phyloP scores from a whole-genome alignment of 2,888 invertebrate species.

The Dryadula phaetusa region DNA sequence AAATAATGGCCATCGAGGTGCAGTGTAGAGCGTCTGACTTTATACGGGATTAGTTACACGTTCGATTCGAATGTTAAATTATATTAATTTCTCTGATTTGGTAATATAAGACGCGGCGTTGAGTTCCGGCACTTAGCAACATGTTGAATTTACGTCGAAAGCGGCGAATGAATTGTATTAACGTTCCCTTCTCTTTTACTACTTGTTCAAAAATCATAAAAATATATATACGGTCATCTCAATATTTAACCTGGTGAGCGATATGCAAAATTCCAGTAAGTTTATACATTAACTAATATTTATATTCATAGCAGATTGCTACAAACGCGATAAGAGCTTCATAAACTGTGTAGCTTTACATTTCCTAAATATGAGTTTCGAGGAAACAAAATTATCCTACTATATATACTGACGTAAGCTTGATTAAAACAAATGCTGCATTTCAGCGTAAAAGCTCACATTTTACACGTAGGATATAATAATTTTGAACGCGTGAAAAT shows the following conservation, averaged over 20 bases:
- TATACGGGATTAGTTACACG: too few relatives aligned
- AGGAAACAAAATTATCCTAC: slow-evolving; percentile 31
- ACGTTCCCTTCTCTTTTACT: too few relatives aligned
- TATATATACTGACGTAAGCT: slow-evolving; percentile 28
- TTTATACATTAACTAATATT: slow-evolving; percentile 13
- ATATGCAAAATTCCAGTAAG: background rate
- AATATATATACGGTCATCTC: slow-evolving; percentile 1
- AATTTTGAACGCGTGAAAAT: slow-evolving; percentile 22
- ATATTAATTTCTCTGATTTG: too few relatives aligned
- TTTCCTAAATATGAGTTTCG: slow-evolving; percentile 26
- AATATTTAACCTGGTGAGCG: background rate
- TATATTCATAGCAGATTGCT: slow-evolving; percentile 6
- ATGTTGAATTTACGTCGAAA: too few relatives aligned
- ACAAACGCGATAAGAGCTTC: slow-evolving; percentile 21
- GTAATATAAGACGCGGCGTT: too few relatives aligned
- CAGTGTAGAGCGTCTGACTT: too few relatives aligned
- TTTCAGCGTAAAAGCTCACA: slow-evolving; percentile 34
- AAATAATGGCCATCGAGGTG: too few relatives aligned
- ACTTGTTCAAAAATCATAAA: too few relatives aligned
- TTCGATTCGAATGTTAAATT: too few relatives aligned
- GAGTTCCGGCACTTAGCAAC: too few relatives aligned
- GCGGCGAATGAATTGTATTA: too few relatives aligned
- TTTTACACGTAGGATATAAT: slow-evolving; percentile 22
- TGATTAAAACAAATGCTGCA: slow-evolving; percentile 37
- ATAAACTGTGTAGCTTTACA: slow-evolving; percentile 11